These are phyloP conservation scores for Lasioglossum baleicum DNA, from an alignment of 1,140 invertebrate species.

Conservation along the genomic window DNA sequence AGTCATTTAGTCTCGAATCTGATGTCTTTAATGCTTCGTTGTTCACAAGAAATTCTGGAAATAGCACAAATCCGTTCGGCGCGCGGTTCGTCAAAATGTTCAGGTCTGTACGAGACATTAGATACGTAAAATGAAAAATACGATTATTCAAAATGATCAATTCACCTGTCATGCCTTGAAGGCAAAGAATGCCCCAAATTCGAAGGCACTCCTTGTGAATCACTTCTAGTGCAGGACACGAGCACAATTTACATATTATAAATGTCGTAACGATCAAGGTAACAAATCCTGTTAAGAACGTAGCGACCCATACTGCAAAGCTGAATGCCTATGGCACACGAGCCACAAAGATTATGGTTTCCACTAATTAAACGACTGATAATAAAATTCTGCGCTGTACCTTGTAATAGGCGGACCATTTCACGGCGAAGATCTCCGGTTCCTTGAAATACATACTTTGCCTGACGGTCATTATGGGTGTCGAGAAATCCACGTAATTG, in stretches of 20 bases:
- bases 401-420: slow-evolving; percentile 64
- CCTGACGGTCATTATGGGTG: slow-evolving; percentile 53
- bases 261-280: slow-evolving; percentile 16
- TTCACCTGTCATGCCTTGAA: slow-evolving; percentile 65
- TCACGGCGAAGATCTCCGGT: slow-evolving; percentile 39
- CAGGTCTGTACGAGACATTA: no score
- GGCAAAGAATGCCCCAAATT: slow-evolving; percentile 68
- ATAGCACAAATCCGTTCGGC: no score
- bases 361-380: neutral
- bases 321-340: slow-evolving; percentile 40
- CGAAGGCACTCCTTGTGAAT: slow-evolving; percentile 53
- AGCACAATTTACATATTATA: slow-evolving; percentile 19
- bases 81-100: no score
- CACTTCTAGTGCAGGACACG: neutral
- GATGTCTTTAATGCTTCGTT: no score
- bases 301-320: slow-evolving; percentile 36
- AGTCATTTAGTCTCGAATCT: no score
- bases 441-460: slow-evolving; percentile 54
- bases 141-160: no score
- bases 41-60: no score
- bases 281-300: slow-evolving; percentile 29
- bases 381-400: slow-evolving; percentile 19
- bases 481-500: slow-evolving; percentile 61
- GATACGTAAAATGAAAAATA: neutral
- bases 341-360: neutral